These are phyloP conservation scores for Trichonephila inaurata DNA, from an alignment of 1,140 invertebrate genomes.

Conservation along the genomic window DNA sequence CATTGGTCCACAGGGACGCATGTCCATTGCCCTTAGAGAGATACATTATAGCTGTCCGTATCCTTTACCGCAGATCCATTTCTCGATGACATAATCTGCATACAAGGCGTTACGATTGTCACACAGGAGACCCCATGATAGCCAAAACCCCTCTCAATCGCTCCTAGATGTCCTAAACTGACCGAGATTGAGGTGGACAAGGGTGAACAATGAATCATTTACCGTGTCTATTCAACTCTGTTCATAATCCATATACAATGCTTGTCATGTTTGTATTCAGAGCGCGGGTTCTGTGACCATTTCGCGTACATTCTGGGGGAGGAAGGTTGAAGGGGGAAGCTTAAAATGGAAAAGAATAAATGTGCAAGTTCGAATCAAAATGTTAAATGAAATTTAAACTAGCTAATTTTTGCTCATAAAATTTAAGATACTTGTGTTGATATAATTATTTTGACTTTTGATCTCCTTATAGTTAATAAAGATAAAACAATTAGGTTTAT, in stretches of 20 bases:
- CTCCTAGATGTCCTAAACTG: neutral
- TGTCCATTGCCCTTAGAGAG: neutral
- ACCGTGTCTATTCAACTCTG: neutral
- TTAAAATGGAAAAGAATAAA: no score
- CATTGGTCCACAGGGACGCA: neutral
- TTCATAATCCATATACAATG: conserved; percentile 15
- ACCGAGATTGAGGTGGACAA: neutral
- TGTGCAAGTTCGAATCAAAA: no score
- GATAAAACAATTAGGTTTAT: no score
- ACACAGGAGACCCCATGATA: neutral
- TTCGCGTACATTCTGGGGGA: neutral
- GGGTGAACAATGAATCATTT: neutral
- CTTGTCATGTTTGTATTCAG: neutral
- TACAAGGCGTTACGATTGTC: conserved; percentile 20
- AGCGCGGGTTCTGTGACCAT: neutral
- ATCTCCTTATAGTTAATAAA: no score
- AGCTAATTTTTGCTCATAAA: no score
- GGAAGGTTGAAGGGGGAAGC: no score
- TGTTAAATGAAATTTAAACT: no score
- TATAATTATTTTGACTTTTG: no score
- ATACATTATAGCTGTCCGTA: neutral
- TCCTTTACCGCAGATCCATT: conserved; percentile 11
- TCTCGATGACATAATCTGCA: conserved; percentile 30
- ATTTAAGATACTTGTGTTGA: no score
- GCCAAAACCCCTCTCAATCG: neutral